Evolutionary conservation across 2,797 vertebrate species (phyloP).

Genomic region (Pseudopleuronectes americanus): DNA sequence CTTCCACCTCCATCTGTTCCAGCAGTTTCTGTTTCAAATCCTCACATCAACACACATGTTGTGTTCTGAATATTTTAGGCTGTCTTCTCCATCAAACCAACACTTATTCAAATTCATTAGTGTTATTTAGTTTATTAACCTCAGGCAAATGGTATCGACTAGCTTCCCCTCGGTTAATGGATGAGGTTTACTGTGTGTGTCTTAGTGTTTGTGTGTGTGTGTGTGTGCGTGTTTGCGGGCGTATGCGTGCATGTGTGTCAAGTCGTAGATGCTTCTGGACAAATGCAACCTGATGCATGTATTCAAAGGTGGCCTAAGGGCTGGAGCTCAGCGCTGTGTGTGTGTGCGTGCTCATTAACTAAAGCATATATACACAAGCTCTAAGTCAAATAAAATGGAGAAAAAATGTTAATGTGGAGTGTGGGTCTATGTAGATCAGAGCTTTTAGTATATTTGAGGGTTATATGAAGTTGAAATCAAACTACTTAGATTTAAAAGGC

Average conservation of each 20-base stretch:
- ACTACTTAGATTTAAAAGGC: background rate
- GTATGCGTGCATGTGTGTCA: conserved; percentile 3
- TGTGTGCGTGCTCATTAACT: background rate
- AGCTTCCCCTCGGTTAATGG: conserved; percentile 31
- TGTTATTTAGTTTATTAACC: conserved; percentile 28
- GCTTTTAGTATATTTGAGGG: background rate
- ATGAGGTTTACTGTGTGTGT: conserved; percentile 4
- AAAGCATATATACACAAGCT: background rate
- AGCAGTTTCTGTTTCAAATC: too few species aligned
- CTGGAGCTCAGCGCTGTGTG: background rate
- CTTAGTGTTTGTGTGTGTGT: conserved; percentile 18
- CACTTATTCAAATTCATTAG: conserved; percentile 32
- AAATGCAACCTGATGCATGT: conserved; percentile 8
- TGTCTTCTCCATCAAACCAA: conserved; percentile 26
- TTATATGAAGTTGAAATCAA: background rate
- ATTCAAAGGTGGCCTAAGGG: conserved; percentile 20
- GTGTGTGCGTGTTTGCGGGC: conserved; percentile 10
- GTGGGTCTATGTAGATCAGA: conserved; percentile 1
- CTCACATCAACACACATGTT: background rate
- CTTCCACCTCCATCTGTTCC: background rate
- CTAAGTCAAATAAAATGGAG: background rate
- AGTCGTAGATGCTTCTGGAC: background rate
- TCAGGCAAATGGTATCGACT: conserved; percentile 19
- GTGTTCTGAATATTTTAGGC: conserved; percentile 35
- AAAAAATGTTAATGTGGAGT: conserved; percentile 1